These are phyloP conservation scores for Hydrocynus forskahlii DNA, from an alignment of 2,797 vertebrate genomes.

Conservation along the genomic window DNA sequence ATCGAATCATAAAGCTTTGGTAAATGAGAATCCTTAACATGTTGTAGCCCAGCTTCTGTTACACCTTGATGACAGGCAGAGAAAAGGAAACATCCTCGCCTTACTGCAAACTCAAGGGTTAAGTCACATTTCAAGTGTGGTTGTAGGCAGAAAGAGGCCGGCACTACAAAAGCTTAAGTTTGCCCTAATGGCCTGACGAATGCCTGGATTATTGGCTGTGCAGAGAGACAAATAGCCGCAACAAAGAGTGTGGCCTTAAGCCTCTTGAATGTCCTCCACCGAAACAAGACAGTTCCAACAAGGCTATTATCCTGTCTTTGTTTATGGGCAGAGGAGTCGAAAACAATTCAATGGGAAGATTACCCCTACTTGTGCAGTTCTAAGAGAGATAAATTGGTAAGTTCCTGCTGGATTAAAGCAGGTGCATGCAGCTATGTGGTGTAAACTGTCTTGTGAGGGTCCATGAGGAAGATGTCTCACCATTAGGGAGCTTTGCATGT, in stretches of 20 bases:
- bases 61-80: conserved; percentile 36
- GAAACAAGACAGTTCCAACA: conserved; percentile 86
- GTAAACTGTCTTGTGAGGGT: conserved; percentile 78
- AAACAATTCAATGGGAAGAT: conserved; percentile 89
- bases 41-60: conserved; percentile 19
- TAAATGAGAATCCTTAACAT: background rate
- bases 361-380: conserved; percentile 86
- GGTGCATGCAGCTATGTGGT: conserved; percentile 75
- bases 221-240: conserved; percentile 80
- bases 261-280: conserved; percentile 88
- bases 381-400: conserved; percentile 92
- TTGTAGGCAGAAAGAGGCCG: conserved; percentile 35
- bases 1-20: background rate
- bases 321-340: conserved; percentile 85
- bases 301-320: conserved; percentile 85
- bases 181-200: conserved; percentile 82
- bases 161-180: conserved; percentile 52
- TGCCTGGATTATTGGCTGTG: conserved; percentile 84
- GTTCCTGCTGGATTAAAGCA: conserved; percentile 87
- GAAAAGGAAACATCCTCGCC: conserved; percentile 46
- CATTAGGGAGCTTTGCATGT: conserved; percentile 30
- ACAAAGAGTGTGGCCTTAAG: conserved; percentile 82
- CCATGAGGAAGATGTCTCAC: conserved; percentile 74
- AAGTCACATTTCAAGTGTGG: conserved; percentile 59
- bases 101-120: conserved; percentile 48